These are phyloP conservation scores for Anisognathus igniventris DNA, from an alignment of 2,797 vertebrate genomes.

Conservation along the genomic window DNA sequence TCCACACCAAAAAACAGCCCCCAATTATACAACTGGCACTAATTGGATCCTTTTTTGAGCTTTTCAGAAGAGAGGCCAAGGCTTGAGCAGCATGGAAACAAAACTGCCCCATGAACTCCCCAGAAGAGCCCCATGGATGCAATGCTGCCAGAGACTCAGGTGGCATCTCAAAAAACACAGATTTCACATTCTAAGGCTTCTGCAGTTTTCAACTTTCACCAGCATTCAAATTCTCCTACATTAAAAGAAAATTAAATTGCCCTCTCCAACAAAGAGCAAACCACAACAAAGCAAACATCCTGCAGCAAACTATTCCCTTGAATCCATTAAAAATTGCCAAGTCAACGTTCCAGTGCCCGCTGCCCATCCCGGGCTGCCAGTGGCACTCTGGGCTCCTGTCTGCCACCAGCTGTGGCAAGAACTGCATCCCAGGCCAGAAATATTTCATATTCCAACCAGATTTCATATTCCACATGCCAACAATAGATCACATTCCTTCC, in stretches of 20 bases:
- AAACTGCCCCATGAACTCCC: not conserved
- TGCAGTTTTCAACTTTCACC: constrained; percentile 52
- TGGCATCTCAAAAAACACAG: not conserved
- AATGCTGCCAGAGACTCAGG: not conserved
- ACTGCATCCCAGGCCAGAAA: not conserved
- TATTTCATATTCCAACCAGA: not conserved
- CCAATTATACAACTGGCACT: not conserved
- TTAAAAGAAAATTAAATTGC: constrained; percentile 57
- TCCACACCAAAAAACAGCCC: not conserved
- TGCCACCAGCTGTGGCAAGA: constrained; percentile 2
- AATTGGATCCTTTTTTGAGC: not conserved
- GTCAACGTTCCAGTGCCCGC: constrained; percentile 25
- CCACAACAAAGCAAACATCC: constrained; percentile 63
- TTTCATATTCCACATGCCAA: not conserved
- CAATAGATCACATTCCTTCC: not conserved
- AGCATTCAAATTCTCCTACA: constrained; percentile 60
- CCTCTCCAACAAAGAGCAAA: constrained; percentile 38
- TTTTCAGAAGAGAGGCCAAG: not conserved
- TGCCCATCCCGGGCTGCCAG: not conserved
- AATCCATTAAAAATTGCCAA: constrained; percentile 48
- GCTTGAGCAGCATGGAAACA: not conserved
- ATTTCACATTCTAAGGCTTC: not conserved
- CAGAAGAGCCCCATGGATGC: not conserved
- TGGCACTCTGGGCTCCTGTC: not conserved
- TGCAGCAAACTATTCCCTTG: constrained; percentile 32